Conservation (phyloP, 2,797 vertebrate genomes). For the Podarcis siculus region DNA sequence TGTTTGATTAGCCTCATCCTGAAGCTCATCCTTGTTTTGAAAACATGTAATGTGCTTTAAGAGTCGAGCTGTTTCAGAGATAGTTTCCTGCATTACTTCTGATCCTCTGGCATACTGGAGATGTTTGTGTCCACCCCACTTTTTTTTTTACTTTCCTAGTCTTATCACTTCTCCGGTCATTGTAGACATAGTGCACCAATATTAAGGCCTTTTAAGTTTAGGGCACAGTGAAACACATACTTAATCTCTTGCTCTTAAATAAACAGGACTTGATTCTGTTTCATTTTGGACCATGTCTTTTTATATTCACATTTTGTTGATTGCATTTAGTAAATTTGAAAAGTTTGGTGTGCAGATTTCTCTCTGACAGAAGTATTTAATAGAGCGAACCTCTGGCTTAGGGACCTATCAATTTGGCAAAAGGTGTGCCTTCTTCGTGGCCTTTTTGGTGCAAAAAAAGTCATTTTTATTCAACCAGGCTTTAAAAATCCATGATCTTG, state of each 20-base stretch:
- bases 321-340: not conserved
- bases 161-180: not conserved
- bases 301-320: not conserved
- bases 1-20: not conserved
- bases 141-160: not conserved
- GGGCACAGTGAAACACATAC: not conserved
- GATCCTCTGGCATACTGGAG: not conserved
- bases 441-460: no score
- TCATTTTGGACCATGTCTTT: not conserved
- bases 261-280: not conserved
- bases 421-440: no score
- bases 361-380: not conserved
- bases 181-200: not conserved
- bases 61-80: not conserved
- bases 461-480: no score
- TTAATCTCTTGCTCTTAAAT: not conserved
- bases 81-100: constrained; percentile 29
- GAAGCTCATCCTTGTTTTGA: constrained; percentile 7
- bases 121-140: no score
- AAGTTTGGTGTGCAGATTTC: not conserved
- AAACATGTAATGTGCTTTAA: constrained; percentile 5
- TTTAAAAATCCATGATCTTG: no score
- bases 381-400: no score
- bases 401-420: no score
- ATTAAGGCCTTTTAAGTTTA: not conserved